Evolutionary conservation across 2,797 vertebrate species (phyloP).

Genomic region (Paramormyrops hopkinsi): DNA sequence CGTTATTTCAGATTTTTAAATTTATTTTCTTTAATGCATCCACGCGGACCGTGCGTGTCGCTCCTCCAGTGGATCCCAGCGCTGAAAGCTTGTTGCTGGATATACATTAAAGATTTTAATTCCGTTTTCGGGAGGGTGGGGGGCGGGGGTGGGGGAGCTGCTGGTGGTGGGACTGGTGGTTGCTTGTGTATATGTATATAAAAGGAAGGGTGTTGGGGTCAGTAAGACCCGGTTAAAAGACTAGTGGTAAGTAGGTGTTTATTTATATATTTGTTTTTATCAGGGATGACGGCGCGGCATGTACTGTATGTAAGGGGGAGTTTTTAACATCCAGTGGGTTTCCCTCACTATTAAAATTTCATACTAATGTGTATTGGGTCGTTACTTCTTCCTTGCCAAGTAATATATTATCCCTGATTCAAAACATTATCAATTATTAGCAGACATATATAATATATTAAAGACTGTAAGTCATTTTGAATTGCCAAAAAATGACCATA

Average conservation of each 20-base stretch:
- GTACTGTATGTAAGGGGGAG: not conserved
- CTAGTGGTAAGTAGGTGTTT: slow-evolving; percentile 23
- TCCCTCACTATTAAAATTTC: not conserved
- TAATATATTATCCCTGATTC: not conserved
- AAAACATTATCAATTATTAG: slow-evolving; percentile 5
- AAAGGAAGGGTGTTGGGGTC: not conserved
- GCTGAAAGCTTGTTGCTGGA: slow-evolving; percentile 45
- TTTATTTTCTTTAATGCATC: not conserved
- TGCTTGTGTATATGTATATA: not conserved
- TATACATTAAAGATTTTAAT: slow-evolving; percentile 50
- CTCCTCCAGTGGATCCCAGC: slow-evolving; percentile 14
- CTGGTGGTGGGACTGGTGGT: not conserved
- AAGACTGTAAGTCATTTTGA: not conserved
- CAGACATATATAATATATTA: not conserved
- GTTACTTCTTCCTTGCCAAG: not conserved
- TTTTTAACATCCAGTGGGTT: not conserved
- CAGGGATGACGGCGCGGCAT: not conserved
- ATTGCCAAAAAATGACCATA: not conserved
- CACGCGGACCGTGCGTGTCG: slow-evolving; percentile 18
- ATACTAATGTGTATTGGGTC: not conserved
- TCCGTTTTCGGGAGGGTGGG: slow-evolving; percentile 46
- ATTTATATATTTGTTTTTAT: slow-evolving; percentile 17
- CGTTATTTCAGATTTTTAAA: not conserved
- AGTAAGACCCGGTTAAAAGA: not conserved
- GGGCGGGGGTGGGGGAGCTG: slow-evolving; percentile 17